Conservation (phyloP, 1,140 invertebrate species). For the Oryzaephilus surinamensis region DNA sequence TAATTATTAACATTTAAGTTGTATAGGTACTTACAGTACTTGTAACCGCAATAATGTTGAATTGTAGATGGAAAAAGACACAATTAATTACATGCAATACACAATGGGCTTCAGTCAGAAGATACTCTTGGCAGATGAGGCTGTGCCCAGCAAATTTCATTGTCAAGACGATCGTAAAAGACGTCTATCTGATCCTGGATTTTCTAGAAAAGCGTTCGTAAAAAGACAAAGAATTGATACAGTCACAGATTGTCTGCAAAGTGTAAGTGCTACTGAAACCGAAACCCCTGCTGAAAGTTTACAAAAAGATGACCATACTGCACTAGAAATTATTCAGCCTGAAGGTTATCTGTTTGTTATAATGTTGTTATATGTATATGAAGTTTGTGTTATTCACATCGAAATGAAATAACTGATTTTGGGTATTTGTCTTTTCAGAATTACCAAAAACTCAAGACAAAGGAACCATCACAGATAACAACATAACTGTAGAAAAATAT, state of each 20-base stretch:
- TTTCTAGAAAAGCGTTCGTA: too few relatives aligned
- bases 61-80: constrained; percentile 28
- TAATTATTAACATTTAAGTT: background rate
- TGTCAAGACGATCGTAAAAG: constrained; percentile 23
- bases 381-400: too few relatives aligned
- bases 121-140: constrained; percentile 22
- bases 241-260: background rate
- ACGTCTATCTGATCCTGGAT: constrained; percentile 12
- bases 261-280: too few relatives aligned
- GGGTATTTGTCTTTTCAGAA: too few relatives aligned
- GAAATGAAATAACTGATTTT: too few relatives aligned
- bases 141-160: constrained; percentile 20
- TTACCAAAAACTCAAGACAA: too few relatives aligned
- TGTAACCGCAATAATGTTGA: background rate
- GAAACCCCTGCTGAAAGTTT: too few relatives aligned
- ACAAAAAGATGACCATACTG: too few relatives aligned
- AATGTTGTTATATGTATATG: too few relatives aligned
- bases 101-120: constrained; percentile 20
- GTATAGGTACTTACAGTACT: too few relatives aligned
- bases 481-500: background rate
- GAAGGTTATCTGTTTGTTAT: too few relatives aligned
- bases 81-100: constrained; percentile 28
- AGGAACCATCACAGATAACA: background rate
- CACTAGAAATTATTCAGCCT: too few relatives aligned
- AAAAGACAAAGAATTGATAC: constrained; percentile 12